Conservation (phyloP, 2,797 vertebrate genomes). For the Telmatherina bonti region DNA sequence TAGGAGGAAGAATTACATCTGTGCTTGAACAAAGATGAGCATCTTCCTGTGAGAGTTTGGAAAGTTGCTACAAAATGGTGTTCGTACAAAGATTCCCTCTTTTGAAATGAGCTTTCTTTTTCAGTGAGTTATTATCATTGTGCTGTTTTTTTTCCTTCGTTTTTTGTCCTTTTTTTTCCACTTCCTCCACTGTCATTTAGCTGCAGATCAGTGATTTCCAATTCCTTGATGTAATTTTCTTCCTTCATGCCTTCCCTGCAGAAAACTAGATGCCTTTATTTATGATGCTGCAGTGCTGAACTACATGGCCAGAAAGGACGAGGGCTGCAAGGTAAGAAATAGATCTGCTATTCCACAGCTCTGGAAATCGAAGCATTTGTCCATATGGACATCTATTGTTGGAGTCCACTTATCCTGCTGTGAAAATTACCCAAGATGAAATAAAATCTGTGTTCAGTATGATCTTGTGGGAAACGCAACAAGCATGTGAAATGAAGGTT, state of each 20-base stretch:
- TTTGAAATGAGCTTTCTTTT: constrained; percentile 8
- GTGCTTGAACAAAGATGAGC: constrained; percentile 25
- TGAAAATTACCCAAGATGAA: background rate
- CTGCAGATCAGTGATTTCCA: constrained; percentile 50
- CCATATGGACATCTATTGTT: background rate
- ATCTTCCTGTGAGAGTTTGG: constrained; percentile 11
- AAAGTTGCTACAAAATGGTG: constrained; percentile 20
- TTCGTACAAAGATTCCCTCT: background rate
- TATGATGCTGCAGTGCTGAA: constrained; percentile 93
- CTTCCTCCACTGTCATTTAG: constrained; percentile 32
- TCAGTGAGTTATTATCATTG: constrained; percentile 12
- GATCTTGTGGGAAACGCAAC: constrained; percentile 1
- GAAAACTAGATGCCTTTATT: constrained; percentile 95
- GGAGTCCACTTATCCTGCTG: background rate
- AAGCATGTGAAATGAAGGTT: constrained; percentile 14
- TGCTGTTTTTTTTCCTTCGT: constrained; percentile 15
- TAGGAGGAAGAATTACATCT: constrained; percentile 16
- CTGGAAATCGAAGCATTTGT: background rate
- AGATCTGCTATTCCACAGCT: constrained; percentile 5
- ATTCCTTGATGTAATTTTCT: constrained; percentile 28
- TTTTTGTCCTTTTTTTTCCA: constrained; percentile 13
- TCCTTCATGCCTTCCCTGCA: constrained; percentile 55
- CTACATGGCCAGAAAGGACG: constrained; percentile 94
- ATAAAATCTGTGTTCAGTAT: background rate
- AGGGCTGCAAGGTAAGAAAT: constrained; percentile 89